A percentile compares a stretch with the other conserved stretches of the same genome.
phyloP scores from a whole-genome alignment of 2,888 invertebrate species.

The Anaspis maculata region DNA sequence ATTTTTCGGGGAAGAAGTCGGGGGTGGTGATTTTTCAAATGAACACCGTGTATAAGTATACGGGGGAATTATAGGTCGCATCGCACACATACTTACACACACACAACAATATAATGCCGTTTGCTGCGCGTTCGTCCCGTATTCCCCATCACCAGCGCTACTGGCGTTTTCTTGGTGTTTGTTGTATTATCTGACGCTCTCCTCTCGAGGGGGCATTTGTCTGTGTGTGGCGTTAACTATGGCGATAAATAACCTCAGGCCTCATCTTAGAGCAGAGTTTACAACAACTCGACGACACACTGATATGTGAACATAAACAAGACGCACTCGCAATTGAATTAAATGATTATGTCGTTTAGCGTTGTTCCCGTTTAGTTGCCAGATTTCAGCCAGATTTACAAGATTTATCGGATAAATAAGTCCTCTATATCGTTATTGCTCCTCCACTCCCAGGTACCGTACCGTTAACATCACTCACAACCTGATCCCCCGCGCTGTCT shows the following conservation, averaged over 20 bases:
- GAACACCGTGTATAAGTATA: too few species aligned
- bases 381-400: constrained; percentile 25
- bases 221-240: constrained; percentile 30
- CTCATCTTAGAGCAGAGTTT: constrained; percentile 24
- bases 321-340: constrained; percentile 33
- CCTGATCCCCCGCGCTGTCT: too few species aligned
- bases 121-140: too few species aligned
- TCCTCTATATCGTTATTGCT: too few species aligned
- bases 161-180: constrained; percentile 7
- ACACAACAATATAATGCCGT: too few species aligned
- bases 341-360: constrained; percentile 34
- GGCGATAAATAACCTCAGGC: constrained; percentile 31
- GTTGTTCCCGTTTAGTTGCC: constrained; percentile 23
- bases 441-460: too few species aligned
- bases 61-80: too few species aligned
- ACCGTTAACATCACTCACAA: too few species aligned
- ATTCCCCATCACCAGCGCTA: constrained; percentile 5
- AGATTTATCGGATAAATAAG: constrained; percentile 26
- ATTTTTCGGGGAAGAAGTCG: too few species aligned
- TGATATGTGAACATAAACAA: constrained; percentile 36
- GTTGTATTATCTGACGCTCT: constrained; percentile 8
- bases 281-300: constrained; percentile 27
- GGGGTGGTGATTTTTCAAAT: too few species aligned
- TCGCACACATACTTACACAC: too few species aligned
- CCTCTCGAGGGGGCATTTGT: constrained; percentile 22